Conservation (phyloP, 1,140 invertebrate genomes). For the Rhopalosiphum padi region DNA sequence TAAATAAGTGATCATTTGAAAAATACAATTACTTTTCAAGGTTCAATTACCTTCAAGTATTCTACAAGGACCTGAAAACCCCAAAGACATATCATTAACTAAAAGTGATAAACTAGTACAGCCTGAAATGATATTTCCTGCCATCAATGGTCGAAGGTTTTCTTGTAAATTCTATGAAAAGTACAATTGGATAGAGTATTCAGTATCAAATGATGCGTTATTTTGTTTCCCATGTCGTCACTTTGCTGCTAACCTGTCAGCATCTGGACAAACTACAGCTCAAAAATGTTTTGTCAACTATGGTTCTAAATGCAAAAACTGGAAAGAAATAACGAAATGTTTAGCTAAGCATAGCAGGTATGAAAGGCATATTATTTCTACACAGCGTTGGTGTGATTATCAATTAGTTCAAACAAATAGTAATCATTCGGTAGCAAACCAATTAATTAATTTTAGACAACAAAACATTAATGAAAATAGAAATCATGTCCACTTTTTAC, state of each 20-base stretch:
- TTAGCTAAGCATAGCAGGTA: not conserved
- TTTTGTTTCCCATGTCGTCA: not conserved
- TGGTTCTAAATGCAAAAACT: conserved; percentile 1
- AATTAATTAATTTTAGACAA: not conserved
- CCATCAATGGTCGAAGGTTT: not conserved
- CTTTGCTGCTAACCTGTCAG: not conserved
- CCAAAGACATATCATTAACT: not conserved
- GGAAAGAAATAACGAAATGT: conserved; percentile 8
- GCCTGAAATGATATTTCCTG: conserved; percentile 18
- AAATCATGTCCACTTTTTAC: not conserved
- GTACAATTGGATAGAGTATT: not conserved
- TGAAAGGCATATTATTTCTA: conserved; percentile 20
- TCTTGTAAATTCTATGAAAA: not conserved
- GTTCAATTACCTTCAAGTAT: too few relatives aligned
- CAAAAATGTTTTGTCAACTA: conserved; percentile 11
- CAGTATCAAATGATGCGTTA: not conserved
- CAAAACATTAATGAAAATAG: conserved; percentile 2
- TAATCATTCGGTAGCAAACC: not conserved
- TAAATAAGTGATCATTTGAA: too few relatives aligned
- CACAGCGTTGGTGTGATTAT: not conserved
- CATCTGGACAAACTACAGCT: not conserved
- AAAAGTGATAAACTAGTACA: conserved; percentile 7
- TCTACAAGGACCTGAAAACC: not conserved
- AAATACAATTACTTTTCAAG: too few relatives aligned
- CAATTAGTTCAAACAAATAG: not conserved